phyloP scores from a whole-genome alignment of 2,888 invertebrate genomes.

The Nephrotoma appendiculata region DNA sequence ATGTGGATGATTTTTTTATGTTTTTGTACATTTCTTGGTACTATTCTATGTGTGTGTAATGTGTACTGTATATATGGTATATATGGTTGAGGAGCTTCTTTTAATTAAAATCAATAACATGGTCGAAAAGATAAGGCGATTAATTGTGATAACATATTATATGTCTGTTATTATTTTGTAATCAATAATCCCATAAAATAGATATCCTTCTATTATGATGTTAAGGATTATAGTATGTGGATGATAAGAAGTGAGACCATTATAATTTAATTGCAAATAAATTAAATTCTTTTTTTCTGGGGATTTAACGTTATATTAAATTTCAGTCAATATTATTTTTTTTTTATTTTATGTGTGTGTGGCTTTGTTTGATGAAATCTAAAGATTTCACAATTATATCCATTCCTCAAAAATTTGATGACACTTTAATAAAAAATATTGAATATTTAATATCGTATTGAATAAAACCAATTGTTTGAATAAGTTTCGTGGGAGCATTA shows the following conservation, averaged over 20 bases:
- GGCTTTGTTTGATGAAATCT: not conserved
- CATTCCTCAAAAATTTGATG: not conserved
- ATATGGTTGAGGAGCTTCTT: not conserved
- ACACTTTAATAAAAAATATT: not conserved
- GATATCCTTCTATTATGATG: not conserved
- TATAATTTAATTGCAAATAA: not conserved
- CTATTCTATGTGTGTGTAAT: not conserved
- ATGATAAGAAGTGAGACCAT: not conserved
- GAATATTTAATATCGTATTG: not conserved
- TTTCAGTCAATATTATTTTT: not conserved
- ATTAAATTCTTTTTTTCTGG: not conserved
- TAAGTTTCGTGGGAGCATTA: not conserved
- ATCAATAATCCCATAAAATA: not conserved
- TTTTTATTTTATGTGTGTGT: not conserved
- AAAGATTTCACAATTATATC: not conserved
- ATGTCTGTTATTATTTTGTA: not conserved
- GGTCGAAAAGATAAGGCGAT: conserved; percentile 4
- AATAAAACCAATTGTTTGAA: not conserved
- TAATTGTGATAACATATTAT: not conserved
- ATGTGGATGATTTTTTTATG: not conserved
- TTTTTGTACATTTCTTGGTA: not conserved
- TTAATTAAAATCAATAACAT: not conserved
- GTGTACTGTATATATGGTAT: no score
- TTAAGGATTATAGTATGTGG: not conserved
- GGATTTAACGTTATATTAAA: not conserved